Conservation (phyloP, 2,888 invertebrate genomes). For the Eudasyphora cyanicolor region DNA sequence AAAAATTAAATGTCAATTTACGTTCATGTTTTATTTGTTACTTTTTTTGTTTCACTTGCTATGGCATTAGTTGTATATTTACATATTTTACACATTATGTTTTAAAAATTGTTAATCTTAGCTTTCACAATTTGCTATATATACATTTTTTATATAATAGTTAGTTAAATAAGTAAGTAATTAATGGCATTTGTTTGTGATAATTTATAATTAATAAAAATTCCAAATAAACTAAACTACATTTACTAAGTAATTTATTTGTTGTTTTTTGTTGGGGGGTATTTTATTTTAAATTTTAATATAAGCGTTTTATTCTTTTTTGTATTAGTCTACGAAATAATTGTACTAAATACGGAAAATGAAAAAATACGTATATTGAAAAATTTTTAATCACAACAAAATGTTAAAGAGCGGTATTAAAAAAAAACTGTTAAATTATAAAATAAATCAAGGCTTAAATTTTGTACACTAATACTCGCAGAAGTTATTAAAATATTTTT, state of each 20-base stretch:
- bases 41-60: neutral
- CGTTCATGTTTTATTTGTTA: neutral
- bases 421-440: too few species aligned
- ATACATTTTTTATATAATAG: slow-evolving; percentile 29
- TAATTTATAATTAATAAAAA: slow-evolving; percentile 26
- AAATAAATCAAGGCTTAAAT: too few species aligned
- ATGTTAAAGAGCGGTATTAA: too few species aligned
- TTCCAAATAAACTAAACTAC: slow-evolving; percentile 52
- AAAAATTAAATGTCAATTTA: slow-evolving; percentile 9
- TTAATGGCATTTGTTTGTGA: slow-evolving; percentile 43
- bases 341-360: neutral
- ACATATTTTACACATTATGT: slow-evolving; percentile 48
- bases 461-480: too few species aligned
- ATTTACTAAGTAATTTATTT: slow-evolving; percentile 31
- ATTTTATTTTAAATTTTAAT: slow-evolving; percentile 29
- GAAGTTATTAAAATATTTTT: too few species aligned
- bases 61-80: slow-evolving; percentile 22
- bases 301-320: slow-evolving; percentile 53
- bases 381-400: too few species aligned
- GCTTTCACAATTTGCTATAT: slow-evolving; percentile 35
- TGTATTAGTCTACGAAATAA: slow-evolving; percentile 19
- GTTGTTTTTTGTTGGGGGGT: neutral
- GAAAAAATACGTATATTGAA: neutral
- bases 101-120: slow-evolving; percentile 19
- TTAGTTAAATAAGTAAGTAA: neutral